Percentiles rank a stretch among this genome's conserved stretches.
Evolutionary conservation across 2,888 invertebrate genomes (phyloP).

Genomic region (Dolomedes plantarius): DNA sequence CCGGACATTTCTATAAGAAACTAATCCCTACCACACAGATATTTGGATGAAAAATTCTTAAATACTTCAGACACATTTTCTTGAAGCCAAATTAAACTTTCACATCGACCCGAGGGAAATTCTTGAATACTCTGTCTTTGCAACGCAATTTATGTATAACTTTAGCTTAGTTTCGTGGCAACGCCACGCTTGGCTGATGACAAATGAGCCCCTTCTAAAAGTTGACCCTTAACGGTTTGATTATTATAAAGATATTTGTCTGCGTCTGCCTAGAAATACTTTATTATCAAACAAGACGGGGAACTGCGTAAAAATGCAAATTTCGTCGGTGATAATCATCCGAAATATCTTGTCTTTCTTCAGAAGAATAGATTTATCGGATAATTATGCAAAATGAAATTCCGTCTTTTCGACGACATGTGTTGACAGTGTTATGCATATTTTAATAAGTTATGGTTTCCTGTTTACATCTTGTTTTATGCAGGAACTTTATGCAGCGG

Average conservation of each 20-base stretch:
- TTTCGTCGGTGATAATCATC: constrained; percentile 19
- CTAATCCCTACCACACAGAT: too few relatives aligned
- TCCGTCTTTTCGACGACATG: not conserved
- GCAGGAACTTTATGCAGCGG: too few relatives aligned
- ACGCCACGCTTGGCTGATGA: constrained; percentile 46
- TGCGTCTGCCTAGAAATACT: constrained; percentile 17
- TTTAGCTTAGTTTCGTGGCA: constrained; percentile 44
- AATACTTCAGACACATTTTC: not conserved
- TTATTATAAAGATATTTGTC: not conserved
- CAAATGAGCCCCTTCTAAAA: constrained; percentile 53
- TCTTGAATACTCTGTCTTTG: not conserved
- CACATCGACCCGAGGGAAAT: not conserved
- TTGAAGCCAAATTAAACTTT: not conserved
- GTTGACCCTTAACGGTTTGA: constrained; percentile 46
- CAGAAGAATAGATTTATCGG: not conserved
- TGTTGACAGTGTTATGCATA: not conserved
- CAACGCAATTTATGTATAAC: constrained; percentile 31
- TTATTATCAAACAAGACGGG: constrained; percentile 6
- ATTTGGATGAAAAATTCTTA: not conserved
- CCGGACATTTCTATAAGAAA: too few relatives aligned
- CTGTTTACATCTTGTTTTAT: too few relatives aligned
- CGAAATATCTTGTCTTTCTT: not conserved
- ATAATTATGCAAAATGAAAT: constrained; percentile 1
- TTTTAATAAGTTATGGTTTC: not conserved
- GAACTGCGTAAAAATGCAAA: constrained; percentile 6